Conservation (phyloP, 2,888 invertebrate species). For the Macrophya annulata region DNA sequence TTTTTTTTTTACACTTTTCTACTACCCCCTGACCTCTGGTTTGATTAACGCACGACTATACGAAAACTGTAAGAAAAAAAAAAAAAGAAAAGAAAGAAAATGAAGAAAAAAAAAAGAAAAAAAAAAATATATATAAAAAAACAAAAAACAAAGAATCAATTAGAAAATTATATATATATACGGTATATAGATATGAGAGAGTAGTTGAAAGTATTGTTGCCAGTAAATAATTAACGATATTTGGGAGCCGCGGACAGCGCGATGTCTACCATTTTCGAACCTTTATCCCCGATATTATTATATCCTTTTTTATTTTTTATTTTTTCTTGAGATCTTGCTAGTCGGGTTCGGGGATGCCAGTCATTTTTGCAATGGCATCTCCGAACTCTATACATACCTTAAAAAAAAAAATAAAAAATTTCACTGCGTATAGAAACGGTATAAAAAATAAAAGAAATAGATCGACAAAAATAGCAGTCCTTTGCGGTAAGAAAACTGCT, state of each 20-base stretch:
- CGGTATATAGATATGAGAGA: constrained; percentile 17
- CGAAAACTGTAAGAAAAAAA: not conserved
- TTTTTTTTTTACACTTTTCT: constrained; percentile 32
- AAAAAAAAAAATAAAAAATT: not conserved
- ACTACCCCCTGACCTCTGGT: not conserved
- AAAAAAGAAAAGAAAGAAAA: not conserved
- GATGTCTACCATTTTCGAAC: constrained; percentile 19
- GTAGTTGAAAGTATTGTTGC: constrained; percentile 38
- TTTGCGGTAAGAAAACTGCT: not conserved
- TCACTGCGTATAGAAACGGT: not conserved
- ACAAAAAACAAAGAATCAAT: constrained; percentile 16
- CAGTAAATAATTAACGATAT: constrained; percentile 22
- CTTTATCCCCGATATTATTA: not conserved
- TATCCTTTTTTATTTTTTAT: not conserved
- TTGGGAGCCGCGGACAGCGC: constrained; percentile 1
- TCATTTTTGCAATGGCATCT: constrained; percentile 12
- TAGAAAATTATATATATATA: constrained; percentile 31
- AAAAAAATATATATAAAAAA: not conserved
- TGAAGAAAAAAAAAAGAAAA: not conserved
- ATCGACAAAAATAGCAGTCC: not conserved
- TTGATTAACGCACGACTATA: constrained; percentile 28
- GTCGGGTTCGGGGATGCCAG: constrained; percentile 36
- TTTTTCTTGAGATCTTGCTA: not conserved
- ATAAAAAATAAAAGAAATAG: not conserved
- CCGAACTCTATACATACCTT: not conserved